These are phyloP conservation scores for Pecten maximus DNA, from an alignment of 2,888 invertebrate genomes.

Conservation along the genomic window DNA sequence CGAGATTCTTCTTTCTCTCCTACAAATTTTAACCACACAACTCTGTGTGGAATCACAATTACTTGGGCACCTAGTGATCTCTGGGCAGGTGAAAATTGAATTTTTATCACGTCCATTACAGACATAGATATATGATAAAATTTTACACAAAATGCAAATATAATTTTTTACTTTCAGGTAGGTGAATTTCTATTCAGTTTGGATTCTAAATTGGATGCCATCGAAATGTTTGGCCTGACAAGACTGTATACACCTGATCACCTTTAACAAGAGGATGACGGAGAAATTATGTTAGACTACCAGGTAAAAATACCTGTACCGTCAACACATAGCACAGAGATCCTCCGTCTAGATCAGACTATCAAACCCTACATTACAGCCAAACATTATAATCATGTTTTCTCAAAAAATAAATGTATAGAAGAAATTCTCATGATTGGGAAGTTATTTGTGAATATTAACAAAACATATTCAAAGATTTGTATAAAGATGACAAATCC, in stretches of 20 bases:
- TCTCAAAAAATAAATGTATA: neutral
- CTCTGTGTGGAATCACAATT: too few relatives aligned
- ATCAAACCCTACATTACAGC: neutral
- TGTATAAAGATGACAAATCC: neutral
- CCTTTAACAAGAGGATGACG: neutral
- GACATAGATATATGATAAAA: neutral
- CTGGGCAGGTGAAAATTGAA: neutral
- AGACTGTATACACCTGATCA: neutral
- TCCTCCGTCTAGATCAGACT: neutral
- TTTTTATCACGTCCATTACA: neutral
- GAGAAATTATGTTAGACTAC: neutral
- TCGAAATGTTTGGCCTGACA: neutral
- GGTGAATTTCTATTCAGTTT: neutral
- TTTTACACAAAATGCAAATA: neutral
- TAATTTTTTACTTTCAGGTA: neutral
- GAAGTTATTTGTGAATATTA: neutral
- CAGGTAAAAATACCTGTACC: neutral
- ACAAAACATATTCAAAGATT: neutral
- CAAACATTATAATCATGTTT: neutral
- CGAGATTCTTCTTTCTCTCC: too few relatives aligned
- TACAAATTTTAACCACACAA: too few relatives aligned
- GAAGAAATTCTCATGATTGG: neutral
- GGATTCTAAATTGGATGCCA: neutral
- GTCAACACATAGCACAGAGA: neutral
- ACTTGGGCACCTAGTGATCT: neutral